Percentiles rank a stretch among this genome's conserved stretches.
These are phyloP conservation scores for Coturnix japonica DNA, from an alignment of 2,113 vertebrate genomes.

Conservation along the genomic window DNA sequence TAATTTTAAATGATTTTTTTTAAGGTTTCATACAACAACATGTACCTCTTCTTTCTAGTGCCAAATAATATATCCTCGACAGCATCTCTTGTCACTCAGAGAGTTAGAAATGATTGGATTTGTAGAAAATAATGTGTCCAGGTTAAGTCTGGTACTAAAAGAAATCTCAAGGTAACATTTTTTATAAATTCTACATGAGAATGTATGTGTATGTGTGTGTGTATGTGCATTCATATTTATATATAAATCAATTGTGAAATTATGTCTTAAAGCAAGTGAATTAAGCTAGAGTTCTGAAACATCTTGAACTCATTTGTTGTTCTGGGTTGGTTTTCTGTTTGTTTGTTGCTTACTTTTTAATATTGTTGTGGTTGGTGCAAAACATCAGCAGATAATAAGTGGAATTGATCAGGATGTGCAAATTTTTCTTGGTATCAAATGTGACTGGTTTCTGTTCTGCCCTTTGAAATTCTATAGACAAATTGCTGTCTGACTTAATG, in stretches of 20 bases:
- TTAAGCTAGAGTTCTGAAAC: not conserved
- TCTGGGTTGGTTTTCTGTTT: not conserved
- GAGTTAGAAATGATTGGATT: conserved; percentile 93
- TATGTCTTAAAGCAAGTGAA: not conserved
- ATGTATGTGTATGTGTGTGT: not conserved
- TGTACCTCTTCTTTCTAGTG: conserved; percentile 77
- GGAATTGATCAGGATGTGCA: not conserved
- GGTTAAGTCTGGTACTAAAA: conserved; percentile 87
- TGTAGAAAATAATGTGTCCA: conserved; percentile 88
- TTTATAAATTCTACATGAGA: not conserved
- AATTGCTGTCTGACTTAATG: not conserved
- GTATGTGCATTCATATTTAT: not conserved
- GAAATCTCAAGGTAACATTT: conserved; percentile 86
- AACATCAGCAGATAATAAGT: not conserved
- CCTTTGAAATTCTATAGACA: not conserved
- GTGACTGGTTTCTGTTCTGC: not conserved
- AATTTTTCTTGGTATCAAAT: not conserved
- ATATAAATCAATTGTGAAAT: not conserved
- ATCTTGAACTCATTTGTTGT: rapidly evolving
- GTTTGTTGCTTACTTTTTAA: not conserved
- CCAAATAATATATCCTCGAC: conserved; percentile 93
- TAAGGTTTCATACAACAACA: not conserved
- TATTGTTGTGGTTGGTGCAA: not conserved
- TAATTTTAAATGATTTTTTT: not conserved
- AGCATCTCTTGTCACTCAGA: conserved; percentile 91